A percentile compares a stretch with the other conserved stretches of the same genome.
Evolutionary conservation across 2,797 vertebrate genomes (phyloP).

Genomic region (Pelodytes ibericus): DNA sequence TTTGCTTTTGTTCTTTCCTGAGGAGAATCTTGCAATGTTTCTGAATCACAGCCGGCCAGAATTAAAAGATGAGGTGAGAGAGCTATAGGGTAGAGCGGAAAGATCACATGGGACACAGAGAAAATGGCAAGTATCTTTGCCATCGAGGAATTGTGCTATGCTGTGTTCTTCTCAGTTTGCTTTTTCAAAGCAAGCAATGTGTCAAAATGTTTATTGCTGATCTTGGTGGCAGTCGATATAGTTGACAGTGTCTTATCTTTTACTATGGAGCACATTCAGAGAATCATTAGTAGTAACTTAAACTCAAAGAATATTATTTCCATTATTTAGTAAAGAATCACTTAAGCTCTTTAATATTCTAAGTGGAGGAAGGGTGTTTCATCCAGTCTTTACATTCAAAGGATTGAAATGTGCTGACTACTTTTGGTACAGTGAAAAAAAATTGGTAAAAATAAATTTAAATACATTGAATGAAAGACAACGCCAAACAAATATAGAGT

Average conservation of each 20-base stretch:
- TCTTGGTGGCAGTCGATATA: conserved; percentile 52
- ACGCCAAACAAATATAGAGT: no score
- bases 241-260: not conserved
- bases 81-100: conserved; percentile 63
- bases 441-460: no score
- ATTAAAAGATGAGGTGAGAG: conserved; percentile 63
- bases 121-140: conserved; percentile 57
- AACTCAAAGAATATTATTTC: not conserved
- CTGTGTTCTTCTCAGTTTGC: conserved; percentile 13
- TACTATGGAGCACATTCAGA: not conserved
- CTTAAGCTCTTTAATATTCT: no score
- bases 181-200: conserved; percentile 14
- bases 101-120: conserved; percentile 55
- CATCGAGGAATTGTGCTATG: not conserved
- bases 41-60: conserved; percentile 59
- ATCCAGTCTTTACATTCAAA: no score
- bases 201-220: conserved; percentile 43
- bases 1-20: conserved; percentile 69
- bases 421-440: no score
- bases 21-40: conserved; percentile 61
- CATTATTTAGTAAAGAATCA: no score
- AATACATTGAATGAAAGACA: no score
- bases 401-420: no score
- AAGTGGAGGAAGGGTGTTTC: no score
- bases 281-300: not conserved